Percentiles rank a stretch among this genome's conserved stretches.
Conservation (phyloP, 2,113 vertebrate species). For the Oreochromis tanganicae region DNA sequence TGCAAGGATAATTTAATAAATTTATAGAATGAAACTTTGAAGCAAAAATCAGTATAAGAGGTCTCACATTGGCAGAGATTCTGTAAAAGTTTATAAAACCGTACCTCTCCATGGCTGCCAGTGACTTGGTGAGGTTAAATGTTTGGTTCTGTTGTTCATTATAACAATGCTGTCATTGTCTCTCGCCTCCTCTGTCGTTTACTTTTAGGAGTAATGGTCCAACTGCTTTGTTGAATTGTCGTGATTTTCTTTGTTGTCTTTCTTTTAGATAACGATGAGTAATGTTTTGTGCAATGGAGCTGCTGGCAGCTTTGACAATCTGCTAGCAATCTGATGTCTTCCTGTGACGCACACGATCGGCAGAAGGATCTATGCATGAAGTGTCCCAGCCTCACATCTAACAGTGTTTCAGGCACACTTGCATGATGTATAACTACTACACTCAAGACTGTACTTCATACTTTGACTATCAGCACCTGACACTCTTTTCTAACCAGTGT, state of each 20-base stretch:
- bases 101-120: neutral
- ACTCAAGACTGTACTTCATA: slow-evolving; percentile 35
- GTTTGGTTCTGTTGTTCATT: neutral
- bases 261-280: slow-evolving; percentile 70
- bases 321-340: slow-evolving; percentile 62
- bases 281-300: slow-evolving; percentile 12
- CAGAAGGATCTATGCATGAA: slow-evolving; percentile 46
- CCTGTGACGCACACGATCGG: slow-evolving; percentile 25
- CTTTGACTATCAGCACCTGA: slow-evolving; percentile 38
- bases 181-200: neutral
- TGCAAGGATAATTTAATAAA: neutral
- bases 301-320: slow-evolving; percentile 57
- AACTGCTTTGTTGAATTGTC: neutral
- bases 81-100: too few species aligned
- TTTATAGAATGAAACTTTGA: neutral
- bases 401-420: slow-evolving; percentile 46
- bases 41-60: neutral
- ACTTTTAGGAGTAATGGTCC: neutral
- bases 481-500: slow-evolving; percentile 31
- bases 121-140: neutral
- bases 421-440: slow-evolving; percentile 46
- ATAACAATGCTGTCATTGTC: neutral
- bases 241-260: neutral
- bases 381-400: slow-evolving; percentile 4
- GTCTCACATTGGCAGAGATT: too few species aligned